These are phyloP conservation scores for Dione juno DNA, from an alignment of 2,888 invertebrate species.

Conservation along the genomic window DNA sequence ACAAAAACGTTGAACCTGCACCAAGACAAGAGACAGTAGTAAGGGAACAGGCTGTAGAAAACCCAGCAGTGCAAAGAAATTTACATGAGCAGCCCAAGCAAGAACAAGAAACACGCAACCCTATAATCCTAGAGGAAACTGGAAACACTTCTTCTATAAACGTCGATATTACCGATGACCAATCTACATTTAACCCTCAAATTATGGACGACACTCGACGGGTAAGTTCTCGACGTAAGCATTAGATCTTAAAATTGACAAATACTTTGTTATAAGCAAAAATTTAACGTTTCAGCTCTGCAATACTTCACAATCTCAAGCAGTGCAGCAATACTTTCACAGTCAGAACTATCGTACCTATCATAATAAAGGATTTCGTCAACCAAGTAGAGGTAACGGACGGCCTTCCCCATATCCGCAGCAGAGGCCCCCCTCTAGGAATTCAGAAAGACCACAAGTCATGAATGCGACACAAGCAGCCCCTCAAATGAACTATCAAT, in stretches of 20 bases:
- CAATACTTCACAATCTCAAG: background rate
- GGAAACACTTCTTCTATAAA: background rate
- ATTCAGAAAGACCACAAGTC: background rate
- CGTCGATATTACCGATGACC: background rate
- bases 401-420: background rate
- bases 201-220: background rate
- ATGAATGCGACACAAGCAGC: background rate
- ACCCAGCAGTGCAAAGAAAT: background rate
- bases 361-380: background rate
- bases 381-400: background rate
- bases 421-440: background rate
- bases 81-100: too few relatives aligned
- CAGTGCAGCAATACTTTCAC: background rate
- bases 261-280: background rate
- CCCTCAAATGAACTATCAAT: background rate
- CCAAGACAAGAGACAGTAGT: background rate
- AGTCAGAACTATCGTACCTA: background rate
- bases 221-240: background rate
- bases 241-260: background rate
- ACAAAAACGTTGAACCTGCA: background rate
- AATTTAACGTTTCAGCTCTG: conserved; percentile 4
- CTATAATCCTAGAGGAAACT: background rate
- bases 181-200: background rate
- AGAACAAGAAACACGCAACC: background rate
- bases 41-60: background rate